A percentile compares a stretch with the other conserved stretches of the same genome.
These are phyloP conservation scores for Camelus dromedarius DNA, from an alignment of 2,113 vertebrate species.

Conservation along the genomic window DNA sequence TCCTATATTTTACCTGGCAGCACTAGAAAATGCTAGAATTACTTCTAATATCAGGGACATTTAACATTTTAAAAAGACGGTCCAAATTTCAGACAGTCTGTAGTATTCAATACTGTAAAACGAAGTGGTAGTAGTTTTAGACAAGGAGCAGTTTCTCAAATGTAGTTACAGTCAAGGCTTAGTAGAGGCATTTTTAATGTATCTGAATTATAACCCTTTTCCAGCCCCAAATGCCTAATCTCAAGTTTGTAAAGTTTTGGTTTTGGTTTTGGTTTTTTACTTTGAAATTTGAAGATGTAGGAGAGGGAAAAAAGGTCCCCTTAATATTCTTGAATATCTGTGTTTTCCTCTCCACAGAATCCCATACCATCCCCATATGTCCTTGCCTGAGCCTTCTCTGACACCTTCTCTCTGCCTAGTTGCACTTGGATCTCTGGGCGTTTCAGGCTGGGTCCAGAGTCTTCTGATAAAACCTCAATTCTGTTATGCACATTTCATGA, in stretches of 20 bases:
- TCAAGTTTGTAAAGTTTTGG: not conserved
- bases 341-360: not conserved
- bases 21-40: slow-evolving; percentile 7
- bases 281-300: not conserved
- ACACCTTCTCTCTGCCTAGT: not conserved
- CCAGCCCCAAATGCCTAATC: not conserved
- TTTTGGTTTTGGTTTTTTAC: not conserved
- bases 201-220: not conserved
- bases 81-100: not conserved
- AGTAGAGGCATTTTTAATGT: not conserved
- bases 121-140: not conserved
- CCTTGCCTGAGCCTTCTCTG: not conserved
- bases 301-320: not conserved
- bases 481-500: not conserved
- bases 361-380: not conserved
- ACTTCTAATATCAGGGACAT: slow-evolving; percentile 30
- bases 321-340: not conserved
- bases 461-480: not conserved
- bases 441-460: not conserved
- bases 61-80: not conserved
- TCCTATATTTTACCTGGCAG: not conserved
- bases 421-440: not conserved
- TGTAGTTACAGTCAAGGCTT: not conserved
- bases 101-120: not conserved
- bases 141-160: not conserved